A percentile compares a stretch with the other conserved stretches of the same genome.
phyloP scores from a whole-genome alignment of 2,888 invertebrate species.

The Drosophila testacea region DNA sequence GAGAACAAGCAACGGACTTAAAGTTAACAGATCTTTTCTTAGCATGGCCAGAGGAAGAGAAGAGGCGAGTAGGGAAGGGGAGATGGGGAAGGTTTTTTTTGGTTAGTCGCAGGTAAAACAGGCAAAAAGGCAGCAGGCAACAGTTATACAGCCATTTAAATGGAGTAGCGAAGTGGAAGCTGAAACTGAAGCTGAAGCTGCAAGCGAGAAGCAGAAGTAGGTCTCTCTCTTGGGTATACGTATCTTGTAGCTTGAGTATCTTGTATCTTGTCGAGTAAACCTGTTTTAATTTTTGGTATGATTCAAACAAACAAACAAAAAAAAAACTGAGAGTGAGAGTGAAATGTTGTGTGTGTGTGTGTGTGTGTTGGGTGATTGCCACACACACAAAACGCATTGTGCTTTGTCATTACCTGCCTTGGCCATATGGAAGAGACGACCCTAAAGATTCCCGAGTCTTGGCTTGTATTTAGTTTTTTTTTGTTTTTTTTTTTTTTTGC shows the following conservation, averaged over 20 bases:
- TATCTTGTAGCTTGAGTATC: conserved; percentile 37
- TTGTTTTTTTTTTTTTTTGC: conserved; percentile 46
- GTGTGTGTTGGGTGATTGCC: conserved; percentile 40
- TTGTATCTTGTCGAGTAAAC: conserved; percentile 44
- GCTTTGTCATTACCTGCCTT: conserved; percentile 69
- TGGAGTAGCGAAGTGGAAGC: conserved; percentile 67
- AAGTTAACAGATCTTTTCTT: conserved; percentile 53
- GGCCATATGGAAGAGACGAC: conserved; percentile 52
- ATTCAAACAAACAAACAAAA: conserved; percentile 14
- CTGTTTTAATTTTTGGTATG: conserved; percentile 51
- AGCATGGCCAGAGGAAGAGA: not conserved
- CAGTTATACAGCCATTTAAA: conserved; percentile 69
- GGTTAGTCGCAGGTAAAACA: conserved; percentile 31
- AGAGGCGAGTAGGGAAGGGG: not conserved
- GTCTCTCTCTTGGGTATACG: conserved; percentile 26
- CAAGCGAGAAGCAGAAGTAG: conserved; percentile 55
- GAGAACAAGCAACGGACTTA: conserved; percentile 45
- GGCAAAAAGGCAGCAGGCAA: conserved; percentile 44
- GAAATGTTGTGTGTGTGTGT: conserved; percentile 40
- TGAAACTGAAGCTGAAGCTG: conserved; percentile 42
- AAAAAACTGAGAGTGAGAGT: conserved; percentile 62
- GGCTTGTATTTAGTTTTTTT: not conserved
- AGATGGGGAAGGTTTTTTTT: not conserved
- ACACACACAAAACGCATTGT: conserved; percentile 50
- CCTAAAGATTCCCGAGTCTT: conserved; percentile 13